Base-by-base conservation (phyloP, 2,113 vertebrate species). In the Cyprinodon brontotheroides region DNA sequence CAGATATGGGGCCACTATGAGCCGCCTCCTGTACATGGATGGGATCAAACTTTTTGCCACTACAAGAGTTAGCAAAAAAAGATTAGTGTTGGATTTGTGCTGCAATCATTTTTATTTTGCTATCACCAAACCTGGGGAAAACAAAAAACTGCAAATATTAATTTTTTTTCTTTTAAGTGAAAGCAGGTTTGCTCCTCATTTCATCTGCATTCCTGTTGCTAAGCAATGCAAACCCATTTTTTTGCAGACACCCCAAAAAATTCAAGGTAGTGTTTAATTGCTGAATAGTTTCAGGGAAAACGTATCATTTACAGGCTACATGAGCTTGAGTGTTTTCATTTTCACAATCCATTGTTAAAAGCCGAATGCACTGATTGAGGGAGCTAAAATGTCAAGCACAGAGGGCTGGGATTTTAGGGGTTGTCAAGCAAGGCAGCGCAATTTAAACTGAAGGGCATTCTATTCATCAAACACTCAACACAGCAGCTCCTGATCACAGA, bases 351-450 rank as follows among this genome's bases (percentile, higher is more conserved):
- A 64, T 66, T 78, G 82, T 63, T 48, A 50, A 85, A 78, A 79
- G 80, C 61, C 38, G 68, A 84, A 84, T 53, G 76, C 66, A 66
- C 85, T 92, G 81, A 91, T 89, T 90, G 79, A 89, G 86, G 80
- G 82, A 75, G 78, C 86, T 74, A 61, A 89, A 89, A 86, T 88
- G 89, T 91, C 89, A 89, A 90, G 88, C 88, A 77, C 65, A 71
- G 57, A 72, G 83, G 78, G 73, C 75, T 67, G n/a, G 77, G 40
- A 68, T 89, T 89, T 86, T 85, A 77, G 84, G 77, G 83, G 84
- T 84, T 78, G 84, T 86, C 88, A 84, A 57, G 83, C 86, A 85
- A 84, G 87, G 82, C 81, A 83, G 87, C 78, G 62, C 70, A 83
- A 82, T 88, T 90, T 87, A 61, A 70, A 72, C 68, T 88, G 62